Base-by-base conservation (phyloP, 2,888 invertebrate species). In the Heliconius erato region DNA sequence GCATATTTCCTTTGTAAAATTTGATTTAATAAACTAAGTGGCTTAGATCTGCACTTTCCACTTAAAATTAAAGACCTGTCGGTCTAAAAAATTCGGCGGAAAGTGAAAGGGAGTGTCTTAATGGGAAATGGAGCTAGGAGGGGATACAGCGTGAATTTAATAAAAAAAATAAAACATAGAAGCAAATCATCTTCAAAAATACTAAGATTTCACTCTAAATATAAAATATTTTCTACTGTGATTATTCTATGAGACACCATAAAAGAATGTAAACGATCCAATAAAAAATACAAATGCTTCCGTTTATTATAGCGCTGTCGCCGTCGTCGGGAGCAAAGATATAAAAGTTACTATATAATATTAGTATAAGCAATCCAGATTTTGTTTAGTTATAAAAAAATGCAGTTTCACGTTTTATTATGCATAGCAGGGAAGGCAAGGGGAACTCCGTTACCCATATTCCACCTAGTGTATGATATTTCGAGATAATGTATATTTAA, bases 251-350 rank as follows among this genome's bases (percentile, higher is more conserved):
- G 44, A 26, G 71, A 71, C 26, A 19, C 3, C 63, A 76, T 76
- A 76, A 76, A 76, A 40, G n/a, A 63, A 76, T 16, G 14, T 76
- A 59, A n/a, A 59, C 32, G 59, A 12, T 35, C 6, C 14, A 35
- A 76, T 76, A 76, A 63, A 63, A 40, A 76, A 26, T 63, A 63
- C 35, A 76, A 63, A 76, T 40, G 63, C 63, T 59, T 59, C 76
- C 54, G 76, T 63, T 76, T 76, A 76, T 59, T 63, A 26, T 76
- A 16, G 26, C 35, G 11, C 40, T 76, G 76, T 63, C 76, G 63
- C 76, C 63, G 59, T 40, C 59, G 63, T 7, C 35, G 35, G n/a
- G 9, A 63, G 63, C 16, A 40, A 19, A 26, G n/a, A 16, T 63
- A 35, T 35, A 35, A 59, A 35, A 11, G 59, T 63, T n/a, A 63